Percentiles rank a stretch among this genome's conserved stretches.
Conservation (phyloP, 2,888 invertebrate species). For the Tipula lateralis region DNA sequence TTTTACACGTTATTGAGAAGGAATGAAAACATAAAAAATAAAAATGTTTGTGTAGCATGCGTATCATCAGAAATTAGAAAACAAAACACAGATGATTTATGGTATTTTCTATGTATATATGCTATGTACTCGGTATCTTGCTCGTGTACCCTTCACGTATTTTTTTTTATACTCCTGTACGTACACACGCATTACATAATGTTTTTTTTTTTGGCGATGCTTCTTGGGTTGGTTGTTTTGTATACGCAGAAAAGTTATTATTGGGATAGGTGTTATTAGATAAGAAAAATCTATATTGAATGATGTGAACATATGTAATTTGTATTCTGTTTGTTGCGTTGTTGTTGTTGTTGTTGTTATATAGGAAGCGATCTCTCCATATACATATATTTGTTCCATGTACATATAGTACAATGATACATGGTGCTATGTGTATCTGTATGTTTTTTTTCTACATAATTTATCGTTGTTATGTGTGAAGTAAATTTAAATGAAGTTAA, state of each 20-base stretch:
- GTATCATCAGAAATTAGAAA: constrained; percentile 24
- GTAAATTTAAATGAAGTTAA: constrained; percentile 19
- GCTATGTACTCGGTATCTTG: neutral
- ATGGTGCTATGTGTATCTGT: neutral
- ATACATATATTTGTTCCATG: neutral
- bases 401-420: neutral
- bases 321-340: neutral
- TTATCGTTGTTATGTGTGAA: constrained; percentile 3
- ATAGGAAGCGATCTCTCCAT: neutral
- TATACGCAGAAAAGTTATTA: neutral
- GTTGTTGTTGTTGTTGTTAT: neutral
- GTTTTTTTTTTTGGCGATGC: neutral
- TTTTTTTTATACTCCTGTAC: neutral
- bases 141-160: neutral
- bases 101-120: neutral
- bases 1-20: constrained; percentile 13
- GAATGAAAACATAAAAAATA: neutral
- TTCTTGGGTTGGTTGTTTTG: neutral
- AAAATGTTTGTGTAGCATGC: neutral
- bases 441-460: neutral
- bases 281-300: constrained; percentile 11
- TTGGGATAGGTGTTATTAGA: neutral
- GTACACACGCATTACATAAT: neutral
- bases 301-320: constrained; percentile 11
- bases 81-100: neutral